Percentiles rank a stretch among this genome's conserved stretches.
These are phyloP conservation scores for Morbakka virulenta DNA, from an alignment of 30 jellyfish, hydroid and myxozoan genomes.

Conservation along the genomic window DNA sequence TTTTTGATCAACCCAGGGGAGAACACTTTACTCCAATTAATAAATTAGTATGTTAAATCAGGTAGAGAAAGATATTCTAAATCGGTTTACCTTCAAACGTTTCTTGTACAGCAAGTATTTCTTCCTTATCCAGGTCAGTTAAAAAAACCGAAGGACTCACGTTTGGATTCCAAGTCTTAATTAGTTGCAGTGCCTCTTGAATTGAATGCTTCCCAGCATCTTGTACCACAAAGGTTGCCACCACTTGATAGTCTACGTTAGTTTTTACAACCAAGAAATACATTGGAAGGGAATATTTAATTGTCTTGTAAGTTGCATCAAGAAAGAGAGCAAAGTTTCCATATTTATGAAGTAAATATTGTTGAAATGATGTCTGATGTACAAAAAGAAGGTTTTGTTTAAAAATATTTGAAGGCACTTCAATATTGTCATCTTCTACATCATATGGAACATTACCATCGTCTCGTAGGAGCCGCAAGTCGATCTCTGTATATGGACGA, in stretches of 20 bases:
- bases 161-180: constrained; percentile 65
- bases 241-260: constrained; percentile 80
- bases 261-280: constrained; percentile 73
- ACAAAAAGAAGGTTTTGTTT: constrained; percentile 54
- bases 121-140: constrained; percentile 58
- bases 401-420: constrained; percentile 1
- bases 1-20: no score
- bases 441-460: constrained; percentile 33
- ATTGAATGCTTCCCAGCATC: constrained; percentile 29
- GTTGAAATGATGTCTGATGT: constrained; percentile 61
- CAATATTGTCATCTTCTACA: constrained; percentile 1
- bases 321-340: constrained; percentile 56
- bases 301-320: constrained; percentile 70
- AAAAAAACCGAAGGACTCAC: constrained; percentile 49
- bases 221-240: constrained; percentile 56
- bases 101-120: constrained; percentile 41
- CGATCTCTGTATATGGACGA: constrained; percentile 15
- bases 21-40: no score
- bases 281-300: constrained; percentile 64
- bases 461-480: constrained; percentile 17
- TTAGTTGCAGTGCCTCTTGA: constrained; percentile 41
- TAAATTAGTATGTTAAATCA: no score
- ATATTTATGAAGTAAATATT: constrained; percentile 55
- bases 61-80: no score
- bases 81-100: constrained; percentile 68